Conservation (phyloP, 2,888 invertebrate genomes). For the Scaptomyza flava region DNA sequence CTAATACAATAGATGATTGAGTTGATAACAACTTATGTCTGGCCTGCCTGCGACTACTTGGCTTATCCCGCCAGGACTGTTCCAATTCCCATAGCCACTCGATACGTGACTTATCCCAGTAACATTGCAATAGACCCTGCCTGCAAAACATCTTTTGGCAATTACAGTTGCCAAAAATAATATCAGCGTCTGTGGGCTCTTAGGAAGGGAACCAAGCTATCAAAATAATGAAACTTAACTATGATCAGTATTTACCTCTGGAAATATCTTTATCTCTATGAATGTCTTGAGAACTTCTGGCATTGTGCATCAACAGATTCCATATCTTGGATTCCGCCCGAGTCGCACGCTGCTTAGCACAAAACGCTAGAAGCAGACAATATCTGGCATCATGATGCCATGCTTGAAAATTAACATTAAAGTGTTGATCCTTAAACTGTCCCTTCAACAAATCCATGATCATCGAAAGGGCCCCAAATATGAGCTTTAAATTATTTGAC, state of each 20-base stretch:
- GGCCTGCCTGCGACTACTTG: neutral
- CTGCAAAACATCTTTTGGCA: conserved; percentile 19
- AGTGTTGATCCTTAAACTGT: conserved; percentile 4
- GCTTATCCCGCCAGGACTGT: conserved; percentile 3
- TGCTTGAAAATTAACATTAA: conserved; percentile 9
- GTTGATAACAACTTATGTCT: neutral
- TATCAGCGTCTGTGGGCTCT: conserved; percentile 65
- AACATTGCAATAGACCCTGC: neutral
- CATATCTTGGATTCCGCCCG: conserved; percentile 41
- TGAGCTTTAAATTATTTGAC: conserved; percentile 13
- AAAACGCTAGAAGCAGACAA: conserved; percentile 23
- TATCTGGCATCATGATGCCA: conserved; percentile 22
- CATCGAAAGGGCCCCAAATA: conserved; percentile 10
- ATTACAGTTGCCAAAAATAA: conserved; percentile 66
- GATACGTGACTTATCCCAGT: conserved; percentile 72
- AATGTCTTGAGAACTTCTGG: conserved; percentile 9
- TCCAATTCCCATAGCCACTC: conserved; percentile 73
- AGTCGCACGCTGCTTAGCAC: conserved; percentile 19
- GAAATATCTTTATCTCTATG: neutral
- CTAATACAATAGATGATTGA: neutral
- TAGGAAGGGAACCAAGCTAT: too few species aligned
- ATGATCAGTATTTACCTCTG: conserved; percentile 13
- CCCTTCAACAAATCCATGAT: conserved; percentile 7
- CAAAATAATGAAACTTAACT: too few species aligned
- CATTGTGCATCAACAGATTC: conserved; percentile 37